Conservation (phyloP, 2,113 vertebrate genomes). For the Ivindomyrus marchei region DNA sequence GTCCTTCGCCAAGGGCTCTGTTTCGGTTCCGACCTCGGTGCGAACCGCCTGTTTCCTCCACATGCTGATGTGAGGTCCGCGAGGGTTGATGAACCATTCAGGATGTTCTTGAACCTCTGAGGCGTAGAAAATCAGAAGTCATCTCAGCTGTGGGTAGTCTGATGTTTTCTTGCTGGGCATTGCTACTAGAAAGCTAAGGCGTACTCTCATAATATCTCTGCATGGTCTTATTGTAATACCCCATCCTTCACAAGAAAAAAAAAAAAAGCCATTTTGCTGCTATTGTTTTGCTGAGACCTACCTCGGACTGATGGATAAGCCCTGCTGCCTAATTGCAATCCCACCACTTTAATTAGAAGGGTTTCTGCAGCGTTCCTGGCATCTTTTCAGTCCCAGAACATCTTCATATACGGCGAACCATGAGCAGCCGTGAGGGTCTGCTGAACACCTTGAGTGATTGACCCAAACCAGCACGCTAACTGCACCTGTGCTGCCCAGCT, state of each 20-base stretch:
- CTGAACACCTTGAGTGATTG: neutral
- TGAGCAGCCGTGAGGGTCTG: neutral
- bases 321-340: neutral
- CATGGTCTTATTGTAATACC: neutral
- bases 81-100: slow-evolving; percentile 24
- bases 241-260: neutral
- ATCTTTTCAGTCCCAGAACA: neutral
- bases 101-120: slow-evolving; percentile 16
- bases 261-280: neutral
- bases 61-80: slow-evolving; percentile 27
- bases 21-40: neutral
- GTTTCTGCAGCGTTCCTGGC: neutral
- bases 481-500: neutral
- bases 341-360: neutral
- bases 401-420: neutral
- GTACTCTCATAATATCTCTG: neutral
- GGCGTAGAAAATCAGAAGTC: slow-evolving; percentile 25
- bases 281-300: neutral
- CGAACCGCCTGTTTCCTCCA: slow-evolving; percentile 9
- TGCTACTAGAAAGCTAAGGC: neutral
- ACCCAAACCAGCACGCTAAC: neutral
- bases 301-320: neutral
- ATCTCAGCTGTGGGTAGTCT: slow-evolving; percentile 16
- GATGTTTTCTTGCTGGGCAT: neutral
- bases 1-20: slow-evolving; percentile 7